Percentiles rank a stretch among this genome's conserved stretches.
Conservation (phyloP, 30 jellyfish, hydroid and myxozoan species). For the Morbakka virulenta region DNA sequence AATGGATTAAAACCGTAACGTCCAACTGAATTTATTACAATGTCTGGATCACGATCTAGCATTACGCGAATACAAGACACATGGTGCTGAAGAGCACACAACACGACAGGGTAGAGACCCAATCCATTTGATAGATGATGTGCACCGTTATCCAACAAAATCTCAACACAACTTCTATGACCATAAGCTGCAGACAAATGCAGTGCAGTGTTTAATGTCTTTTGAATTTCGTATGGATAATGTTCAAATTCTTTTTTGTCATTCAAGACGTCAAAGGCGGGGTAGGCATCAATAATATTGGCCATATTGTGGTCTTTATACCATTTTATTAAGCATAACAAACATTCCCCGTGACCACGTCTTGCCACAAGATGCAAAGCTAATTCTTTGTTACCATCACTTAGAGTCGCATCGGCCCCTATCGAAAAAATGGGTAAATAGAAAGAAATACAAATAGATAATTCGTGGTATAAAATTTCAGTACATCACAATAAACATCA, state of each 20-base stretch:
- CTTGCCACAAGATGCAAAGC: constrained; percentile 75
- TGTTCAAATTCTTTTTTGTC: background rate
- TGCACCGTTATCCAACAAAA: constrained; percentile 68
- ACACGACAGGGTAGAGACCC: constrained; percentile 59
- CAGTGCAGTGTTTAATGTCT: constrained; percentile 59
- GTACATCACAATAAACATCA: too few species aligned
- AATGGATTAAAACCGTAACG: constrained; percentile 60
- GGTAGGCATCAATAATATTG: constrained; percentile 60
- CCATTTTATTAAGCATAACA: constrained; percentile 46
- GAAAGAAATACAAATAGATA: too few species aligned
- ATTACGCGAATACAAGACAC: constrained; percentile 57
- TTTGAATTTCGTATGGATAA: background rate
- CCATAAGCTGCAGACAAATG: constrained; percentile 81
- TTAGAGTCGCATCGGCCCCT: constrained; percentile 80
- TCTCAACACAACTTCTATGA: constrained; percentile 77
- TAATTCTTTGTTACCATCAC: constrained; percentile 54
- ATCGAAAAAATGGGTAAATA: too few species aligned
- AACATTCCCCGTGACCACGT: constrained; percentile 67
- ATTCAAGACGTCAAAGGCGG: constrained; percentile 30
- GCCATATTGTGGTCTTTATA: constrained; percentile 30
- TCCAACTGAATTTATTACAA: constrained; percentile 11
- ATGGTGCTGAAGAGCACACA: constrained; percentile 69
- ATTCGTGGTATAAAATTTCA: too few species aligned
- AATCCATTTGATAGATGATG: constrained; percentile 73
- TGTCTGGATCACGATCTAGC: constrained; percentile 45